phyloP scores from a whole-genome alignment of 2,797 vertebrate genomes.

The Peromyscus eremicus region DNA sequence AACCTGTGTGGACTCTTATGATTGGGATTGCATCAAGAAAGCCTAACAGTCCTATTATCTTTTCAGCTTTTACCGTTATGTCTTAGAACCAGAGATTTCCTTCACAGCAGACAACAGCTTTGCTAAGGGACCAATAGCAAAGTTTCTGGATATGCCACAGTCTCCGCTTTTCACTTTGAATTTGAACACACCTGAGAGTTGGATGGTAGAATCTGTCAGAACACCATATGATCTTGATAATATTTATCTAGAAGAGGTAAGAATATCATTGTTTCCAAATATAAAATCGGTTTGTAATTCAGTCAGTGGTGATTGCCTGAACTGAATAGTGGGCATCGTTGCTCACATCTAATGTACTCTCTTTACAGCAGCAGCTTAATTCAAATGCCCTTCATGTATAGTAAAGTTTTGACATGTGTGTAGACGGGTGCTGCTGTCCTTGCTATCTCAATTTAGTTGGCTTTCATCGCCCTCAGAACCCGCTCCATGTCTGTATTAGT shows the following conservation, averaged over 20 bases:
- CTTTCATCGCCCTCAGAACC: neutral
- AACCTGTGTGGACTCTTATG: neutral
- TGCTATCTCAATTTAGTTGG: neutral
- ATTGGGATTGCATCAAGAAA: neutral
- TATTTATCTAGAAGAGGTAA: slow-evolving; percentile 98
- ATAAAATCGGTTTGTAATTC: neutral
- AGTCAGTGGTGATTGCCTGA: neutral
- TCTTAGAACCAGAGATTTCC: slow-evolving; percentile 95
- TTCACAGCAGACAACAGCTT: slow-evolving; percentile 93
- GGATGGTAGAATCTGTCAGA: slow-evolving; percentile 98
- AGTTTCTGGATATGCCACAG: slow-evolving; percentile 98
- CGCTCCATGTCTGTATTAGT: neutral
- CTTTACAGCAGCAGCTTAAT: neutral
- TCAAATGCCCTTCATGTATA: neutral
- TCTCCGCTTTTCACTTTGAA: slow-evolving; percentile 97
- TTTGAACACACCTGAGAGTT: slow-evolving; percentile 97
- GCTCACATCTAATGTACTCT: neutral
- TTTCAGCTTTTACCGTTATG: slow-evolving; percentile 96
- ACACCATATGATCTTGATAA: slow-evolving; percentile 99
- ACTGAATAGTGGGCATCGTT: neutral
- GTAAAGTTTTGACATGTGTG: neutral
- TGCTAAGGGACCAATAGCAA: slow-evolving; percentile 95
- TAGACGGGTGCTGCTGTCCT: neutral
- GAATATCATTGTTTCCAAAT: neutral
- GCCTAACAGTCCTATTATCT: slow-evolving; percentile 67